Percentiles rank a stretch among this genome's conserved stretches.
Evolutionary conservation across 1,140 invertebrate genomes (phyloP).

Genomic region (Melanaphis sacchari): DNA sequence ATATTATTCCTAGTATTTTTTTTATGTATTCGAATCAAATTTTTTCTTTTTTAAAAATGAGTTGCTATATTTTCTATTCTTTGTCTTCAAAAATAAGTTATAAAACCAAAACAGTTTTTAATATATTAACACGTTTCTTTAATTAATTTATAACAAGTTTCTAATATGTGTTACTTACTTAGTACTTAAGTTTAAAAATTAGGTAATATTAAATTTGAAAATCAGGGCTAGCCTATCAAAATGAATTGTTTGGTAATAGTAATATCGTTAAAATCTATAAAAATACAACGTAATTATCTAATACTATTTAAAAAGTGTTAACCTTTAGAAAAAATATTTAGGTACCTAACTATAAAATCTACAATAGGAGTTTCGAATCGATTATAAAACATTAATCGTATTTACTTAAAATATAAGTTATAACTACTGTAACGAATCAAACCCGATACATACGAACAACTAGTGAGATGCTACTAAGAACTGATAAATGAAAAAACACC

Average conservation of each 20-base stretch:
- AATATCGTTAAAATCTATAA: not conserved
- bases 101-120: not conserved
- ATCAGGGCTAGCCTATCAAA: not conserved
- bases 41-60: too few relatives aligned
- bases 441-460: too few relatives aligned
- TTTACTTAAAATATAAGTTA: too few relatives aligned
- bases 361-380: too few relatives aligned
- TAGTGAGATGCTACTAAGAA: too few relatives aligned
- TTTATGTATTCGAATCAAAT: not conserved
- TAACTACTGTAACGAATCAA: too few relatives aligned
- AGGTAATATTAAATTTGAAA: not conserved
- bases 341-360: too few relatives aligned
- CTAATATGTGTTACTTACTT: not conserved
- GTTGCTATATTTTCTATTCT: too few relatives aligned
- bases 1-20: not conserved
- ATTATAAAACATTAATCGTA: too few relatives aligned
- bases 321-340: too few relatives aligned
- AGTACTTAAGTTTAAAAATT: not conserved
- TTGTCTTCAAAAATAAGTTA: not conserved
- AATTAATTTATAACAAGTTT: not conserved
- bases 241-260: not conserved
- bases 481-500: too few relatives aligned
- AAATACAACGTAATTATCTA: not conserved
- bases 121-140: not conserved
- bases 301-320: not conserved